These are phyloP conservation scores for Oscheius myriophilus DNA, from an alignment of 2,888 invertebrate species.

Conservation along the genomic window DNA sequence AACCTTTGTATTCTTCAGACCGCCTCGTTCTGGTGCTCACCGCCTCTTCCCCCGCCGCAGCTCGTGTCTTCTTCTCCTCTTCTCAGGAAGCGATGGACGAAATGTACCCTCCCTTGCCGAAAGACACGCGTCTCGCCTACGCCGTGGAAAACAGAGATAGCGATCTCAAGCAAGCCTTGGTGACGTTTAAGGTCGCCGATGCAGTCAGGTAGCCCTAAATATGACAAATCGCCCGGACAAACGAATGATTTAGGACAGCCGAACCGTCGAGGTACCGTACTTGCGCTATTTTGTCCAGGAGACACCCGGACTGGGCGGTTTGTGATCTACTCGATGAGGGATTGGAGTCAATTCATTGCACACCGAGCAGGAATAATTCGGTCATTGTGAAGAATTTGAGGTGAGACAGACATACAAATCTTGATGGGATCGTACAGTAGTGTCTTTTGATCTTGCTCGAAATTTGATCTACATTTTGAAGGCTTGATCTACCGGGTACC, in stretches of 20 bases:
- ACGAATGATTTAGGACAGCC: constrained; percentile 9
- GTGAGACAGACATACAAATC: constrained; percentile 4
- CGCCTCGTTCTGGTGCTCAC: constrained; percentile 28
- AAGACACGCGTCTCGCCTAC: constrained; percentile 50
- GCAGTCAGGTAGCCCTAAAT: constrained; percentile 33
- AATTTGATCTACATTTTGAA: too few relatives aligned
- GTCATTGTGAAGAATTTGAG: constrained; percentile 44
- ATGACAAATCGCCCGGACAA: background rate
- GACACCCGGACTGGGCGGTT: constrained; percentile 49
- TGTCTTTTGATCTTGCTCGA: background rate
- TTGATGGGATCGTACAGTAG: background rate
- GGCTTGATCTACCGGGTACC: too few relatives aligned
- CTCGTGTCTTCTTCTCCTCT: constrained; percentile 46
- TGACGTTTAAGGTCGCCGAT: constrained; percentile 49
- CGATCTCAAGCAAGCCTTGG: constrained; percentile 29
- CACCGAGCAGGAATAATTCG: constrained; percentile 49
- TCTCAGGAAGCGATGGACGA: constrained; percentile 42
- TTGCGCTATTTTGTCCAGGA: constrained; percentile 51
- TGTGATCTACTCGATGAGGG: constrained; percentile 60
- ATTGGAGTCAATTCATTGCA: constrained; percentile 60
- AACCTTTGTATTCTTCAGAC: background rate
- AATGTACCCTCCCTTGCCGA: constrained; percentile 60
- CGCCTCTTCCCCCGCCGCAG: constrained; percentile 33
- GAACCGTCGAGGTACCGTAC: constrained; percentile 47
- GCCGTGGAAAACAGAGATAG: constrained; percentile 31